A percentile compares a stretch with the other conserved stretches of the same genome.
phyloP scores from a whole-genome alignment of 2,888 invertebrate genomes.

The Drosophila parthenogenetica region DNA sequence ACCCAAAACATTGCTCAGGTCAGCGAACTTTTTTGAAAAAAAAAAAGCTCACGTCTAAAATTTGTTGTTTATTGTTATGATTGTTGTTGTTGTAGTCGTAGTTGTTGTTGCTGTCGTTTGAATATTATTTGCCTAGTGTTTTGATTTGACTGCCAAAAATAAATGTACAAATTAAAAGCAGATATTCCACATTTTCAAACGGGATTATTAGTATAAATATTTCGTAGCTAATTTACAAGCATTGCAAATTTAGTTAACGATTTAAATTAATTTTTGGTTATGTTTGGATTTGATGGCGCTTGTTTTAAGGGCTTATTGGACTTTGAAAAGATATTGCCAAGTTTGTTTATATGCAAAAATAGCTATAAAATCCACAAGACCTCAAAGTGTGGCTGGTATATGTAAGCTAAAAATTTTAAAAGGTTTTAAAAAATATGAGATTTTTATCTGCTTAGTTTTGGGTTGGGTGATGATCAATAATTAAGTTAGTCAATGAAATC shows the following conservation, averaged over 20 bases:
- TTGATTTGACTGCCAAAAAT: conserved; percentile 43
- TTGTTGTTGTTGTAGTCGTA: conserved; percentile 46
- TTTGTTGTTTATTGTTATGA: conserved; percentile 57
- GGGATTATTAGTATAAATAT: conserved; percentile 57
- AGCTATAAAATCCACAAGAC: too few species aligned
- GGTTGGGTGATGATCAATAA: too few species aligned
- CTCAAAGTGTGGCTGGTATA: too few species aligned
- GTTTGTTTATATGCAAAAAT: too few species aligned
- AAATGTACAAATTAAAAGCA: conserved; percentile 65
- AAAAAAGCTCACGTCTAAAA: conserved; percentile 54
- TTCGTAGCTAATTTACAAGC: conserved; percentile 37
- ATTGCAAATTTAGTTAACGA: conserved; percentile 41
- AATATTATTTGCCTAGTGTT: conserved; percentile 41
- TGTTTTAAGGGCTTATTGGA: too few species aligned
- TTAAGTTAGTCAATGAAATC: too few species aligned
- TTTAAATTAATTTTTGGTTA: conserved; percentile 27
- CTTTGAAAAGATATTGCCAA: too few species aligned
- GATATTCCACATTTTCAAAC: conserved; percentile 41
- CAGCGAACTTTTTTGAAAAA: conserved; percentile 78
- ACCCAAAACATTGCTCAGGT: conserved; percentile 71
- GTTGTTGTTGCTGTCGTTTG: conserved; percentile 19
- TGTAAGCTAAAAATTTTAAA: too few species aligned
- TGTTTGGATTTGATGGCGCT: background rate
- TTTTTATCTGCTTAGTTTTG: too few species aligned
- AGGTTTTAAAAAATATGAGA: too few species aligned